These are phyloP conservation scores for Agrotis exclamationis DNA, from an alignment of 2,888 invertebrate species.

Conservation along the genomic window DNA sequence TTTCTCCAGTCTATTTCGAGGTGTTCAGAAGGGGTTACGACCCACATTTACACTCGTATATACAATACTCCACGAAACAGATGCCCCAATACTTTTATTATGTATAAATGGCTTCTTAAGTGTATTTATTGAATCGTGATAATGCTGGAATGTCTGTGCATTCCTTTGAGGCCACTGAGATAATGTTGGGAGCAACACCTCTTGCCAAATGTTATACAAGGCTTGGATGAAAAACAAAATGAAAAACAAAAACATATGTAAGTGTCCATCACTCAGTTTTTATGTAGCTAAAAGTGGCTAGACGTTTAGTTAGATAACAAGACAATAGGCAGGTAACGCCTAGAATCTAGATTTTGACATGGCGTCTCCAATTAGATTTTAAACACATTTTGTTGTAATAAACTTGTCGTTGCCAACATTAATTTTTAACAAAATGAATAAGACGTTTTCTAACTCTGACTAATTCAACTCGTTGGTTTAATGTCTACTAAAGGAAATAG, in stretches of 20 bases:
- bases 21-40: constrained; percentile 70
- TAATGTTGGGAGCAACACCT: constrained; percentile 33
- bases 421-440: constrained; percentile 13
- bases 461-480: constrained; percentile 29
- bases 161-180: constrained; percentile 30
- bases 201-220: constrained; percentile 56
- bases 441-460: constrained; percentile 8
- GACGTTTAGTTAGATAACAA: constrained; percentile 31
- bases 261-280: constrained; percentile 43
- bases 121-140: constrained; percentile 61
- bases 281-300: constrained; percentile 20
- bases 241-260: constrained; percentile 45
- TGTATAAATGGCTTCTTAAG: constrained; percentile 74
- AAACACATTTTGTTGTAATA: constrained; percentile 5
- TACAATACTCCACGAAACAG: constrained; percentile 74
- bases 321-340: constrained; percentile 16
- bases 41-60: constrained; percentile 66
- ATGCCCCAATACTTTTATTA: constrained; percentile 79
- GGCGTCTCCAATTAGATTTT: background rate
- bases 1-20: constrained; percentile 67
- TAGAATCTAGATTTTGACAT: background rate
- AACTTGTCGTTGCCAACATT: constrained; percentile 12
- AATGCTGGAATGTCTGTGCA: constrained; percentile 58
- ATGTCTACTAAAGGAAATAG: constrained; percentile 21
- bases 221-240: constrained; percentile 25